Evolutionary conservation across 2,888 invertebrate genomes (phyloP), one percentile per base, ranked within the genome.

Genomic region (Drosophila rubida): DNA sequence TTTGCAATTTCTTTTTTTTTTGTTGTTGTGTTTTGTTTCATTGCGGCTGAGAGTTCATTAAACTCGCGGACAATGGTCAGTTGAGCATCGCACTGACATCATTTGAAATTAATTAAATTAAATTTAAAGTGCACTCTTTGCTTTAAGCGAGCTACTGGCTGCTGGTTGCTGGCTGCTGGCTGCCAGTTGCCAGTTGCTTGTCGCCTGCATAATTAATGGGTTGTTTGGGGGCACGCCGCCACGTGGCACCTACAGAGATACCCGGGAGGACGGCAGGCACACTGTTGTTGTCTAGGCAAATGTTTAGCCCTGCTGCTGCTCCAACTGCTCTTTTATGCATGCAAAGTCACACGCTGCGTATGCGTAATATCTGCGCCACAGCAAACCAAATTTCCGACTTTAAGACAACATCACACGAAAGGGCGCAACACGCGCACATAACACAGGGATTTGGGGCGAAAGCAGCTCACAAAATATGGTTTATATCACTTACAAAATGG

Each of bases 311-410:
- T 54, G 13, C n/a, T 32, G 39, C 50, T 72, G 22, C 50, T 42
- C 49, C 70, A 74, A 58, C 67, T 71, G 58, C 49, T 80, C 57
- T 65, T 82, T 87, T 76, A 85, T 82, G 82, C 79, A 82, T 87
- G 82, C 71, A 79, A 82, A 82, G 65, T 61, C 67, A 60, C 85
- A 85, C 74, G 79, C 64, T 73, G 87, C 85, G 85, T 85, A 78
- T 81, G 70, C 85, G 75, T 63, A 70, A 75, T 81, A 25, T 51
- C 27, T 58, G 55, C 44, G 39, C 23, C 45, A 19, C 11, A 23
- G 9, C 45, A 44, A 37, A 39, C 30, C 37, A 35, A 58, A 55
- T 53, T 58, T 41, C 19, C 9, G 32, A 55, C 64, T 74, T 75
- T 48, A 60, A 54, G 8, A 45, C 23, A 35, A 22, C 32, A 55